Evolutionary conservation across 2,888 invertebrate genomes (phyloP).

Genomic region (Spatulosminthurus flaviceps): DNA sequence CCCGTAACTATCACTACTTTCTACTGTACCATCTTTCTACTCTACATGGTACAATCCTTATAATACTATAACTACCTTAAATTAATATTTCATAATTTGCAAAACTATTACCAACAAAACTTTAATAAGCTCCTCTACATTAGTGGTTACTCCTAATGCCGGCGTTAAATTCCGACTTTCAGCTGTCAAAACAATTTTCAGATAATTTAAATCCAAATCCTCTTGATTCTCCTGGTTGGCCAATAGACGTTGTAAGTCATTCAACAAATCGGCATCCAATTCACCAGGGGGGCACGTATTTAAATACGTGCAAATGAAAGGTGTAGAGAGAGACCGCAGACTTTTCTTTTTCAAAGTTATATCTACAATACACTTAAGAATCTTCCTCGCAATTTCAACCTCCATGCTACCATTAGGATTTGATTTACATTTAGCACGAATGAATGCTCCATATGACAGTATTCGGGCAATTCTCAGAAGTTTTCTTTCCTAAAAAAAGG

Average conservation of each 20-base stretch:
- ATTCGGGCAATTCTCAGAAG: conserved; percentile 38
- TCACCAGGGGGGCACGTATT: neutral
- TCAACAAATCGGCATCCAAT: conserved; percentile 11
- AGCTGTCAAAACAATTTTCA: conserved; percentile 39
- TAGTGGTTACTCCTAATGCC: conserved; percentile 14
- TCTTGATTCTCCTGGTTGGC: conserved; percentile 5
- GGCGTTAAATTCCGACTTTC: conserved; percentile 15
- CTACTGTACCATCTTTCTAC: too few species aligned
- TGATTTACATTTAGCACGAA: conserved; percentile 20
- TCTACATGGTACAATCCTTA: too few species aligned
- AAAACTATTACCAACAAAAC: conserved; percentile 26
- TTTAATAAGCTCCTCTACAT: conserved; percentile 38
- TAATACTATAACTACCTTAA: too few species aligned
- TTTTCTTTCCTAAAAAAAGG: conserved; percentile 44
- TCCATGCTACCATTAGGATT: neutral
- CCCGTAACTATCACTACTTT: too few species aligned
- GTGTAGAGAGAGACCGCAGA: conserved; percentile 39
- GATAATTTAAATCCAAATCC: conserved; percentile 29
- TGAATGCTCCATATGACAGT: conserved; percentile 42
- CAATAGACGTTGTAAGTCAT: conserved; percentile 19
- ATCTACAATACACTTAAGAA: neutral
- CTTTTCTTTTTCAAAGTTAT: conserved; percentile 27
- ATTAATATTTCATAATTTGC: too few species aligned
- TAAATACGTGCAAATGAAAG: conserved; percentile 46
- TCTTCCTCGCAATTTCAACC: neutral